Evolutionary conservation across 2,113 vertebrate species (phyloP).

Genomic region (Hyaena hyaena): DNA sequence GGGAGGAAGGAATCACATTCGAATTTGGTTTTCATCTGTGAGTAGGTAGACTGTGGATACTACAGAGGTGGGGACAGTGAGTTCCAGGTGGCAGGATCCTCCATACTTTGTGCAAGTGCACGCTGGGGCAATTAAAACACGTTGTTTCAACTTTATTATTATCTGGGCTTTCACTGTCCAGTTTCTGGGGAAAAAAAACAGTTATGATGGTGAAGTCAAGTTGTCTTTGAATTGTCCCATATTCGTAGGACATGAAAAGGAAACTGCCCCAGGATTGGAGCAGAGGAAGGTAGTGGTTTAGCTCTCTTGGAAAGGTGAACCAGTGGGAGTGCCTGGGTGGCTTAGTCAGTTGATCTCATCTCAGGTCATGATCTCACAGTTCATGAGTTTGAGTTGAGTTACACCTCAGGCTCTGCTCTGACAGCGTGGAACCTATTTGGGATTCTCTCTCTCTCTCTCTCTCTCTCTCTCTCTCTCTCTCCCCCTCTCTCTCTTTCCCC

Average conservation of each 20-base stretch:
- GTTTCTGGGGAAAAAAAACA: not conserved
- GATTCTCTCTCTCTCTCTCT: no score
- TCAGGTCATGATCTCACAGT: no score
- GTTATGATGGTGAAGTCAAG: not conserved
- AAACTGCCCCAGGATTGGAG: not conserved
- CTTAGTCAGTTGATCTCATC: no score
- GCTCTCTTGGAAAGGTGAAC: not conserved
- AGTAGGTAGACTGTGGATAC: not conserved
- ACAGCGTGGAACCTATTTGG: no score
- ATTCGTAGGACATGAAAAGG: not conserved
- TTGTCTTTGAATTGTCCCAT: not conserved
- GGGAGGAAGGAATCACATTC: not conserved
- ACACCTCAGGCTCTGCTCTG: no score
- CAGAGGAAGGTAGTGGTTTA: not conserved
- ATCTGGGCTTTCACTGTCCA: not conserved
- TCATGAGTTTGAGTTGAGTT: no score
- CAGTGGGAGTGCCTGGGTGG: not conserved
- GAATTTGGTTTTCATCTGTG: not conserved
- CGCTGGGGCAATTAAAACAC: not conserved
- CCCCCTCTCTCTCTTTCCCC: no score
- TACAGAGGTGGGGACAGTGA: not conserved
- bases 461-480: no score
- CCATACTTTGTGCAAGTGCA: no score
- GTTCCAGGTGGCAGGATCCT: not conserved
- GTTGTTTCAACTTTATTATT: not conserved